These are phyloP conservation scores for Gopherus flavomarginatus DNA, from an alignment of 2,113 vertebrate species.

Conservation along the genomic window DNA sequence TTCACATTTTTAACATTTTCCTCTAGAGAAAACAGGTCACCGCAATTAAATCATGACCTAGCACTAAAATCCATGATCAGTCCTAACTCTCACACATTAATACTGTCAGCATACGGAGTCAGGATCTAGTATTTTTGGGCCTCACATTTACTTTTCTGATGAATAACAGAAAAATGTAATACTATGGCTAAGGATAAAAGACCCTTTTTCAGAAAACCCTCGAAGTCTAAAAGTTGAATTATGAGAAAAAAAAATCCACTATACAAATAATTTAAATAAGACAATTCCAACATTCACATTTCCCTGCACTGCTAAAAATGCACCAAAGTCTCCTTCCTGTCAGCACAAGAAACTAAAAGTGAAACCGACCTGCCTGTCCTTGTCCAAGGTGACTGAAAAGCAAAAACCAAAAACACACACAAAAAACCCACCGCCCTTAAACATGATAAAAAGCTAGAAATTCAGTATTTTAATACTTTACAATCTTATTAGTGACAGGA, in stretches of 20 bases:
- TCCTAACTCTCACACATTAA: neutral
- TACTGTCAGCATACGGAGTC: fast-evolving
- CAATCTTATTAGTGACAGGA: neutral
- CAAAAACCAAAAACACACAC: no score
- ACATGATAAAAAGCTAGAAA: neutral
- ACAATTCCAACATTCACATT: neutral
- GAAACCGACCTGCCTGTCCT: neutral
- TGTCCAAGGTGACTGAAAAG: neutral
- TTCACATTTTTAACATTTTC: fast-evolving
- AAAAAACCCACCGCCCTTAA: neutral
- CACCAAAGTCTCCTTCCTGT: neutral
- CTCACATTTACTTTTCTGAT: neutral
- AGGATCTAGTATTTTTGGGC: neutral
- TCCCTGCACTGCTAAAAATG: neutral
- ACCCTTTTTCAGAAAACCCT: neutral
- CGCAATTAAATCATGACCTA: fast-evolving
- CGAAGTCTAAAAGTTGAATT: neutral
- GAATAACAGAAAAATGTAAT: neutral
- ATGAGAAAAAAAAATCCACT: neutral
- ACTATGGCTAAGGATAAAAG: neutral
- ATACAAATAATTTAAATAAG: neutral
- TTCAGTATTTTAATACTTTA: neutral
- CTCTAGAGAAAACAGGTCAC: neutral
- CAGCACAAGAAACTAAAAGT: neutral
- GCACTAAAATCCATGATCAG: fast-evolving